These are phyloP conservation scores for Oncorhynchus tshawytscha DNA, from an alignment of 2,113 vertebrate genomes.

Conservation along the genomic window DNA sequence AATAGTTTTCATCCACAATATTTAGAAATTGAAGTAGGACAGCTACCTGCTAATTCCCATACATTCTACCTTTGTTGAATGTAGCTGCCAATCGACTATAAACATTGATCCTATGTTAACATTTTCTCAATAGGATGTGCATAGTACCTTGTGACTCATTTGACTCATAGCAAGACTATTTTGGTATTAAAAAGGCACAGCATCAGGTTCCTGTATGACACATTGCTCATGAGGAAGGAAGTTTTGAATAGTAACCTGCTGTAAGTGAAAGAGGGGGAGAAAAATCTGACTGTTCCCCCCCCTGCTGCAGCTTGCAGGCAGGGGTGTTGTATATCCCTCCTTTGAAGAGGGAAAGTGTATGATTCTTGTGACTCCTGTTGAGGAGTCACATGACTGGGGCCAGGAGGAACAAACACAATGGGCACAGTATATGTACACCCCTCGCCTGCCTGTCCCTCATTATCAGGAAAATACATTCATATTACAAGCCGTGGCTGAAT, in stretches of 20 bases:
- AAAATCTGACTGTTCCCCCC: conserved; percentile 40
- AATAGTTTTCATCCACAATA: background rate
- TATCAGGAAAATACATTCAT: conserved; percentile 81
- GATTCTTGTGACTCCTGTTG: conserved; percentile 85
- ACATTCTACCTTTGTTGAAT: background rate
- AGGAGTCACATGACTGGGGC: conserved; percentile 86
- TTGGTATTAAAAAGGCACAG: background rate
- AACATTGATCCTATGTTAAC: background rate
- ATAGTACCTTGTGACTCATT: conserved; percentile 9
- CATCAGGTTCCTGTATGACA: conserved; percentile 22
- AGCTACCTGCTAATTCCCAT: background rate
- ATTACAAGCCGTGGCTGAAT: conserved; percentile 75
- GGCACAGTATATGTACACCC: conserved; percentile 76
- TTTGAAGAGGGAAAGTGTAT: conserved; percentile 84
- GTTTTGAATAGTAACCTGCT: conserved; percentile 67
- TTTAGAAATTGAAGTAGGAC: background rate
- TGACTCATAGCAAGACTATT: conserved; percentile 5
- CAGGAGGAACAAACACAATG: conserved; percentile 81
- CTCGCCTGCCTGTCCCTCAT: conserved; percentile 49
- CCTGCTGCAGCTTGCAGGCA: background rate
- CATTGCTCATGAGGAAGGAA: conserved; percentile 78
- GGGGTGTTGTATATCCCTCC: conserved; percentile 56
- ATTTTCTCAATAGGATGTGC: background rate
- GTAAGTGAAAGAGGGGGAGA: conserved; percentile 64
- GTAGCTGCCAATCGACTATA: background rate